Evolutionary conservation across 2,113 vertebrate genomes (phyloP), one percentile per base, ranked within the genome.

Genomic region (Proteles cristata): DNA sequence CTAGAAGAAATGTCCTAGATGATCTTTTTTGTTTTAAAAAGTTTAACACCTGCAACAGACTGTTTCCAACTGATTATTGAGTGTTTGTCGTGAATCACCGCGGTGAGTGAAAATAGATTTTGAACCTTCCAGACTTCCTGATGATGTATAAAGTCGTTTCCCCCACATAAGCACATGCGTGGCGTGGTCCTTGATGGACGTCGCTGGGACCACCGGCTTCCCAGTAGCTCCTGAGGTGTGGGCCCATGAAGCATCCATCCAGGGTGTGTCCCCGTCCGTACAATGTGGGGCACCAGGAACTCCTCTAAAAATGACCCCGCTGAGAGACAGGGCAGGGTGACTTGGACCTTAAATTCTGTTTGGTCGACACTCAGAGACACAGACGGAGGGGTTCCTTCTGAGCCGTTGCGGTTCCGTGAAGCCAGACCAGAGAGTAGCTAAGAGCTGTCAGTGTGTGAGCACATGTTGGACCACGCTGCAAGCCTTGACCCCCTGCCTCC

Each of bases 1-100:
- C 11, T 73, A 90, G 43, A 77, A 97, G 84, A 19, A 81, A 66
- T 84, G 82, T 94, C 63, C 83, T 89, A 74, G 65, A 73, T 48
- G 39, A 76, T 74, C 23, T 88, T 96, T 83, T 89, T 6, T 8
- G 14, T 81, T 53, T 73, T 96, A 68, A 63, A 80, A 82, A 63
- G n/a, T 81, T 96, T 48, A 85, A 91, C 73, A 55, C 43, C 33
- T 77, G 55, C 8, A 74, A 17, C 63, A 84, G 19, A 45, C 35
- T 50, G 4, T 93, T 96, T 88, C 61, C 68, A 79, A 7, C 69
- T 45, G 28, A 26, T 55, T 50, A 71, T 76, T 93, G 68, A 19
- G 25, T 74, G 88, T 97, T 55, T 77, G 35, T 65, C 85, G 2
- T 86, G 77, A 92, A 90, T 91, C 79, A 80, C 17, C 82, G 25